These are phyloP conservation scores for Sylvia atricapilla DNA, from an alignment of 2,113 vertebrate genomes.

Conservation along the genomic window DNA sequence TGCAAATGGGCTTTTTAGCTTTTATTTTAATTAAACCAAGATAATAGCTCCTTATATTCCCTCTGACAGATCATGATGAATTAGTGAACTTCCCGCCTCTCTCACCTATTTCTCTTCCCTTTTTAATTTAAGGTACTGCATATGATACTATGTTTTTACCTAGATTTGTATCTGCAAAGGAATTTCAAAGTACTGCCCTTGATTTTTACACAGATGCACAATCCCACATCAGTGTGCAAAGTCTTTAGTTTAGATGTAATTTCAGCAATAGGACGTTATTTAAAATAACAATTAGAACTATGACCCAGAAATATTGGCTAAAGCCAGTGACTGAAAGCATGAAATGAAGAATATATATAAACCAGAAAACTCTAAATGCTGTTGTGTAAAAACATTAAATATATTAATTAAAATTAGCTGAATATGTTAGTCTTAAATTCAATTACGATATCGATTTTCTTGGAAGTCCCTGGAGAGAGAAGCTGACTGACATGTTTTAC, in stretches of 20 bases:
- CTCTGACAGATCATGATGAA: not conserved
- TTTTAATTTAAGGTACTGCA: not conserved
- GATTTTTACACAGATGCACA: not conserved
- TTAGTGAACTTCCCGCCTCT: not conserved
- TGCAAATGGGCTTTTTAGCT: not conserved
- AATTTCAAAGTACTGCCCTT: not conserved
- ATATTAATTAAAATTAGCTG: not conserved
- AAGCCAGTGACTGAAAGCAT: not conserved
- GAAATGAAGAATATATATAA: not conserved
- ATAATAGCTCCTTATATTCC: not conserved
- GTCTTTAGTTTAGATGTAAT: not conserved
- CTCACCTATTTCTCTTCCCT: not conserved
- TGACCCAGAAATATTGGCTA: not conserved
- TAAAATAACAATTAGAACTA: not conserved
- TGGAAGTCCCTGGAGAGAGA: not conserved
- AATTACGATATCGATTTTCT: not conserved
- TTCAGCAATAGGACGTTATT: not conserved
- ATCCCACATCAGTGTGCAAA: not conserved
- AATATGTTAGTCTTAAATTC: not conserved
- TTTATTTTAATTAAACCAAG: not conserved
- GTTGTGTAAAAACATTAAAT: not conserved
- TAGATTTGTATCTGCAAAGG: not conserved
- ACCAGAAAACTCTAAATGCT: not conserved
- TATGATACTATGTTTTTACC: not conserved
- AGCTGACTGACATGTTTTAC: not conserved